These are phyloP conservation scores for Brachionus calyciflorus DNA, from an alignment of 1,140 invertebrate genomes.

Conservation along the genomic window DNA sequence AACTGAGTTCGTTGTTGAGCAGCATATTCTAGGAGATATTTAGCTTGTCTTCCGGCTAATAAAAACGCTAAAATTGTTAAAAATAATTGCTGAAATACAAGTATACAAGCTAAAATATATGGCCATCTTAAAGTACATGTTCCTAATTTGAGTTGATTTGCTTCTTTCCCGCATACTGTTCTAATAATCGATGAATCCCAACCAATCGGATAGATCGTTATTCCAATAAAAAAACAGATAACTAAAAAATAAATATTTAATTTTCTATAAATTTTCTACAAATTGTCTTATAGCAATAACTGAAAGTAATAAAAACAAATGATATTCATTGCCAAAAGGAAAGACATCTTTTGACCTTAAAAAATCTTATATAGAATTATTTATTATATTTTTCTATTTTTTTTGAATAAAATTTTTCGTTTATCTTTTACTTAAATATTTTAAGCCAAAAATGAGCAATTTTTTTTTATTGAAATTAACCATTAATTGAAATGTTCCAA, in stretches of 20 bases:
- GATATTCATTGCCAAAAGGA: no score
- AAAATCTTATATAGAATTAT: no score
- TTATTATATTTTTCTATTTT: no score
- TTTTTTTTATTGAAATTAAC: no score
- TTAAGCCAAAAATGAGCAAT: no score
- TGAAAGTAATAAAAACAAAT: slow-evolving; percentile 44
- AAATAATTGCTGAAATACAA: slow-evolving; percentile 81
- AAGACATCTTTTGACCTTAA: no score
- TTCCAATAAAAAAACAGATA: slow-evolving; percentile 65
- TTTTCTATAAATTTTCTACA: no score
- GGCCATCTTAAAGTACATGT: slow-evolving; percentile 89
- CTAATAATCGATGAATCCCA: slow-evolving; percentile 80
- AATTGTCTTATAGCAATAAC: no score
- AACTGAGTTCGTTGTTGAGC: no score
- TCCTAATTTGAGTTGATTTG: slow-evolving; percentile 72
- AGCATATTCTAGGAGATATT: slow-evolving; percentile 26
- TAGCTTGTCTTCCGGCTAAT: slow-evolving; percentile 70
- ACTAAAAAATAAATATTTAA: slow-evolving; percentile 50
- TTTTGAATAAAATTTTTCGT: no score
- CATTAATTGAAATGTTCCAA: no score
- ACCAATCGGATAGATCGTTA: slow-evolving; percentile 81
- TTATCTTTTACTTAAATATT: no score
- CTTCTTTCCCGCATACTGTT: slow-evolving; percentile 77
- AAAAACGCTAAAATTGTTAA: slow-evolving; percentile 87
- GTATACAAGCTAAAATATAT: slow-evolving; percentile 85